Conservation (phyloP, 2,113 vertebrate genomes). For the Xyliphius kryptos region DNA sequence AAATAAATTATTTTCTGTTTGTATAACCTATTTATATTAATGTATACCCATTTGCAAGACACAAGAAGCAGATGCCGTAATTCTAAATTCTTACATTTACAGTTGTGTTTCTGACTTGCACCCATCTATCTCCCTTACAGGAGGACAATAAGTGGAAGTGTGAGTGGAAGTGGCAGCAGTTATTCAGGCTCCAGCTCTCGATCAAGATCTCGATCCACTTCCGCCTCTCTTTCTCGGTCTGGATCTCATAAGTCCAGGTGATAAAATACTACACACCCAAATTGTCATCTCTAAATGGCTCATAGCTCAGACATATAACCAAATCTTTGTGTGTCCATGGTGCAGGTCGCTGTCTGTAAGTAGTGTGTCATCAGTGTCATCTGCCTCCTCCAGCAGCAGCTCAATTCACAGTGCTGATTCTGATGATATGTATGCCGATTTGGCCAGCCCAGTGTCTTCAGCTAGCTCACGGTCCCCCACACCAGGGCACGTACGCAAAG, state of each 20-base stretch:
- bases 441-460: constrained; percentile 91
- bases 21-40: too few relatives aligned
- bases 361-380: constrained; percentile 93
- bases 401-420: constrained; percentile 88
- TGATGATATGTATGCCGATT: constrained; percentile 94
- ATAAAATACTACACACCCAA: not conserved
- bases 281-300: too few relatives aligned
- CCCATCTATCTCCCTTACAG: constrained; percentile 56
- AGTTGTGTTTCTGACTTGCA: not conserved
- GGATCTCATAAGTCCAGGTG: constrained; percentile 84
- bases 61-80: too few relatives aligned
- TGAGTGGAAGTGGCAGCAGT: constrained; percentile 86
- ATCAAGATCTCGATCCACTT: constrained; percentile 74
- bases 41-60: too few relatives aligned
- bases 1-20: too few relatives aligned
- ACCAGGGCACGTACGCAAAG: constrained; percentile 80
- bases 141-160: constrained; percentile 79
- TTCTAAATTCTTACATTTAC: too few relatives aligned
- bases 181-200: constrained; percentile 88
- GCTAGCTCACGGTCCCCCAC: constrained; percentile 87
- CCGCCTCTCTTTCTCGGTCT: constrained; percentile 74
- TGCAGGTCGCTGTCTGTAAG: constrained; percentile 91
- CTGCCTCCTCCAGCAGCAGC: constrained; percentile 89
- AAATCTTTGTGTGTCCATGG: not conserved
- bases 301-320: constrained; percentile 1